These are phyloP conservation scores for Heliconius cydno DNA, from an alignment of 2,888 invertebrate species.

Conservation along the genomic window DNA sequence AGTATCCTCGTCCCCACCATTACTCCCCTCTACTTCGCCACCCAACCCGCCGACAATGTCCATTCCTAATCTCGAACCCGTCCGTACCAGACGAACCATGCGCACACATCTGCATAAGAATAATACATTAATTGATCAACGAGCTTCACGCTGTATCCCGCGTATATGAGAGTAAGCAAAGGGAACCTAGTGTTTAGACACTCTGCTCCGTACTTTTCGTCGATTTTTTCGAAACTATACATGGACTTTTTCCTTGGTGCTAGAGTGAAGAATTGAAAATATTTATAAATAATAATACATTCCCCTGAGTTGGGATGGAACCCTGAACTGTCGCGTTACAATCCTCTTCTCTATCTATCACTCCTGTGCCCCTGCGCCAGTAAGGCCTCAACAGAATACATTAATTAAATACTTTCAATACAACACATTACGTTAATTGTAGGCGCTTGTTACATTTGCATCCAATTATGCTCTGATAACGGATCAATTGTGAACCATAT, in stretches of 20 bases:
- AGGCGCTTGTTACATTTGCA: conserved; percentile 2
- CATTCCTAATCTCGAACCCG: conserved; percentile 80
- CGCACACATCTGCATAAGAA: conserved; percentile 68
- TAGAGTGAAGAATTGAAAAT: too few species aligned
- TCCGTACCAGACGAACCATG: conserved; percentile 77
- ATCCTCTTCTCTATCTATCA: too few species aligned
- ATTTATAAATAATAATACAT: too few species aligned
- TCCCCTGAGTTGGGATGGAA: too few species aligned
- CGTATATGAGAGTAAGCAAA: too few species aligned
- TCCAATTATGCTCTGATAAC: conserved; percentile 13
- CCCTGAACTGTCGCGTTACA: too few species aligned
- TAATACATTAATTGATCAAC: conserved; percentile 6
- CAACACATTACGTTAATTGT: conserved; percentile 15
- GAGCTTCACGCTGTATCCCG: too few species aligned
- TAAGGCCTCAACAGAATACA: neutral
- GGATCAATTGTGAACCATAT: conserved; percentile 23
- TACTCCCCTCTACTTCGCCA: conserved; percentile 65
- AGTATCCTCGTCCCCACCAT: conserved; percentile 66
- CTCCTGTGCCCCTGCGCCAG: too few species aligned
- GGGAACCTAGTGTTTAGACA: too few species aligned
- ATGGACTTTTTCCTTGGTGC: too few species aligned
- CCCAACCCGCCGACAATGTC: conserved; percentile 80
- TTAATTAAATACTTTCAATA: conserved; percentile 12
- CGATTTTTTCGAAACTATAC: too few species aligned
- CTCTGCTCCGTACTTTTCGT: too few species aligned